These are phyloP conservation scores for Chalcis sispes DNA, from an alignment of 2,888 invertebrate genomes.

Conservation along the genomic window DNA sequence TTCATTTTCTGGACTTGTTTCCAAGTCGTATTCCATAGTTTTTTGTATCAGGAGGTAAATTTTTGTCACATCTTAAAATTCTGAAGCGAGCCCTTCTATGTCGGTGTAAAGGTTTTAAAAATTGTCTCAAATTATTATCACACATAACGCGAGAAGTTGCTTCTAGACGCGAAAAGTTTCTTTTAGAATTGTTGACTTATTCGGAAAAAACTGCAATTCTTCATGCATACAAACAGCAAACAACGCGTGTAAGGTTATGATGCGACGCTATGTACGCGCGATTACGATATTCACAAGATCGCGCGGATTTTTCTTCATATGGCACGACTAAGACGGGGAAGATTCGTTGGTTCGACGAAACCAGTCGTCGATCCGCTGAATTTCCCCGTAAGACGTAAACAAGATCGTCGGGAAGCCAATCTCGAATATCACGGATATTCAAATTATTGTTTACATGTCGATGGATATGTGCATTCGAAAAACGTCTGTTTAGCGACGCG, in stretches of 20 bases:
- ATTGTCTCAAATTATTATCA: conserved; percentile 11
- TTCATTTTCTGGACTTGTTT: conserved; percentile 67
- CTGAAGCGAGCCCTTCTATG: not conserved
- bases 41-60: conserved; percentile 9
- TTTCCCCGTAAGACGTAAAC: not conserved
- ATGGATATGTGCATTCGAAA: conserved; percentile 31
- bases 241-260: conserved; percentile 53
- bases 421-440: conserved; percentile 14
- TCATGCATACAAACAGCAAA: conserved; percentile 5
- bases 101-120: not conserved
- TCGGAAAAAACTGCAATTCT: not conserved
- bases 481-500: conserved; percentile 46
- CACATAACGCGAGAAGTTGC: conserved; percentile 47
- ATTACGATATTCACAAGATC: conserved; percentile 9
- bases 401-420: too few relatives aligned
- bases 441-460: conserved; percentile 54
- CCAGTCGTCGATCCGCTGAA: not conserved
- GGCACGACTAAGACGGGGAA: not conserved
- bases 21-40: conserved; percentile 71
- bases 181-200: not conserved
- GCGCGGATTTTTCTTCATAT: not conserved
- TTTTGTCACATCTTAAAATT: conserved; percentile 57
- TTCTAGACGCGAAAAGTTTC: not conserved
- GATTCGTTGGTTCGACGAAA: not conserved
- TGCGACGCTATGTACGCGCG: conserved; percentile 36